Base-by-base conservation (phyloP, 2,888 invertebrate species). In the Tinea semifulvella region DNA sequence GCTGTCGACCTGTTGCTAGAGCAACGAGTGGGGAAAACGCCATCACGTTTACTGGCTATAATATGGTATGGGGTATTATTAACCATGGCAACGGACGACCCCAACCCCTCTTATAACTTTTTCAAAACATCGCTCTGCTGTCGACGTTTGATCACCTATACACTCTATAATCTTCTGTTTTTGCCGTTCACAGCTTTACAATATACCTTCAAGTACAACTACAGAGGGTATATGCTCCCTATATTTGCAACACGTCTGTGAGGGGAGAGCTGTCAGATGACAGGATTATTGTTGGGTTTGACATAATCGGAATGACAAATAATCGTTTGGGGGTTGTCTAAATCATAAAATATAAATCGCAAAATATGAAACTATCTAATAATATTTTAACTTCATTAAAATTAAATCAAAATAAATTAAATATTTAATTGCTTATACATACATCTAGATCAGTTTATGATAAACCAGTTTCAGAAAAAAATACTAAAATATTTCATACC, bases 251-350 rank as follows among this genome's bases (percentile, higher is more conserved):
- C 67, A 70, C 60, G 58, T 54, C 56, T 61, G 65, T 39, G 27
- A 42, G 45, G 73, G 70, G 76, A 74, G 61, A 69, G 63, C 71
- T 72, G 63, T 72, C 68, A 73, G 71, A 79, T 77, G 79, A 76
- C 73, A 70, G 77, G 79, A 79, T 80, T 80, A 80, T 79, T 74
- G 76, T 75, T 79, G 77, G 75, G 71, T 77, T 79, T 80, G 79
- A 79, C 79, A 79, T 80, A 77, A 80, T 79, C 79, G 69, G 76
- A 76, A 75, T 79, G 79, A 80, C 79, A 80, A 79, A 79, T 76
- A 71, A 69, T 65, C 73, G 59, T 71, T 68, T 69, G 69, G 68
- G 68, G 67, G 58, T 72, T 36, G 36, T 36, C 36, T n/a, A n/a
- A n/a, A n/a, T n/a, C n/a, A n/a, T n/a, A n/a, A n/a, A n/a, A n/a